A percentile compares a stretch with the other conserved stretches of the same genome.
Conservation (phyloP, 2,113 vertebrate species). For the Trematomus loennbergii region DNA sequence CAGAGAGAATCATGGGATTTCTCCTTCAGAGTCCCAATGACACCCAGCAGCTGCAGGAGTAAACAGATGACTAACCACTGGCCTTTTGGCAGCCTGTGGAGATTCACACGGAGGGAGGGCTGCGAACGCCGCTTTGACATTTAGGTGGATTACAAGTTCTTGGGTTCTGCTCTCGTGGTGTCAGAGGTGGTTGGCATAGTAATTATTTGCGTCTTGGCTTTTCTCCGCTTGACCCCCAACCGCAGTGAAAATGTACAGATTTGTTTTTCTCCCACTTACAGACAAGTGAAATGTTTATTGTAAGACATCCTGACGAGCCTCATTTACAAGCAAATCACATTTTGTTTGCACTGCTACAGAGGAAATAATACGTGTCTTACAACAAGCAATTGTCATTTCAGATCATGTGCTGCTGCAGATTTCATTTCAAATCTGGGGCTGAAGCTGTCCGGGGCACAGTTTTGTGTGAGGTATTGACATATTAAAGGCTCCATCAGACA, state of each 20-base stretch:
- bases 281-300: constrained; percentile 17
- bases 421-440: constrained; percentile 58
- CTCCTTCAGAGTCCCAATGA: constrained; percentile 79
- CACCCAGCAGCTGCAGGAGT: constrained; percentile 81
- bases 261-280: not conserved
- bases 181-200: constrained; percentile 75
- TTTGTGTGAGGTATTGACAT: constrained; percentile 66
- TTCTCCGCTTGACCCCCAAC: constrained; percentile 45
- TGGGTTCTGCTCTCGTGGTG: constrained; percentile 72
- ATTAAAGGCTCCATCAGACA: constrained; percentile 75
- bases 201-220: constrained; percentile 71
- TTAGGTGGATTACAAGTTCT: constrained; percentile 81
- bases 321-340: constrained; percentile 55
- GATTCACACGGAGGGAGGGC: constrained; percentile 70
- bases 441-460: constrained; percentile 52
- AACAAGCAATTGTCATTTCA: constrained; percentile 59
- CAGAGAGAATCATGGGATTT: constrained; percentile 82
- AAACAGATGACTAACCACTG: constrained; percentile 84
- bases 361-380: constrained; percentile 24
- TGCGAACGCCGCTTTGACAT: constrained; percentile 74
- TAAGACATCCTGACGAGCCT: constrained; percentile 11
- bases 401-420: constrained; percentile 62
- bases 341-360: constrained; percentile 9
- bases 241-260: constrained; percentile 23
- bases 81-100: constrained; percentile 81